Conservation (phyloP, 2,797 vertebrate species). For the Scolopax bukidnonensis region DNA sequence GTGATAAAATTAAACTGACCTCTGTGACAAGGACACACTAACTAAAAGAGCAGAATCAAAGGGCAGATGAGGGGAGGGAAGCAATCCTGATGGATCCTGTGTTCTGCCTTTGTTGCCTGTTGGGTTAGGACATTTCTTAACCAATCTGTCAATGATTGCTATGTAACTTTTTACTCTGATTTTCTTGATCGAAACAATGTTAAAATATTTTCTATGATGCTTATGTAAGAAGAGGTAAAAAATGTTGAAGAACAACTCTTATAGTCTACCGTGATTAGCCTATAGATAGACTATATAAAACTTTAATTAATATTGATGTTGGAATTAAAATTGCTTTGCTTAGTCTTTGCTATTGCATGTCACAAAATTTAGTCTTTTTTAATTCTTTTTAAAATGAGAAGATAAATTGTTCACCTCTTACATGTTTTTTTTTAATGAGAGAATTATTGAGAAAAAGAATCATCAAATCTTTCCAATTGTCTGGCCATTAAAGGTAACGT, state of each 20-base stretch:
- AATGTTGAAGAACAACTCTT: background rate
- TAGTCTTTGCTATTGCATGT: slow-evolving; percentile 18
- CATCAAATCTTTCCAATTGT: slow-evolving; percentile 35
- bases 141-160: slow-evolving; percentile 44
- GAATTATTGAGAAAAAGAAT: slow-evolving; percentile 13
- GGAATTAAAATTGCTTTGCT: slow-evolving; percentile 33
- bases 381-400: background rate
- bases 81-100: background rate
- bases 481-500: background rate
- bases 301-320: slow-evolving; percentile 60
- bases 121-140: slow-evolving; percentile 58
- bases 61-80: background rate
- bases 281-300: slow-evolving; percentile 22
- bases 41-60: slow-evolving; percentile 71
- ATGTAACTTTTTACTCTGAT: slow-evolving; percentile 6
- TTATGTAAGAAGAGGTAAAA: background rate
- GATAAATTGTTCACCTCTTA: background rate
- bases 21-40: slow-evolving; percentile 87
- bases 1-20: slow-evolving; percentile 84
- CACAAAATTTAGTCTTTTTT: background rate
- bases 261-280: slow-evolving; percentile 25
- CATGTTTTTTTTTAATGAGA: slow-evolving; percentile 24
- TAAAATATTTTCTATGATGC: background rate
- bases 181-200: slow-evolving; percentile 43
- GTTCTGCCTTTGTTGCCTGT: slow-evolving; percentile 29